Evolutionary conservation across 92 coral and sea anemone genomes (phyloP).

Genomic region (Pocillopora meandrina): DNA sequence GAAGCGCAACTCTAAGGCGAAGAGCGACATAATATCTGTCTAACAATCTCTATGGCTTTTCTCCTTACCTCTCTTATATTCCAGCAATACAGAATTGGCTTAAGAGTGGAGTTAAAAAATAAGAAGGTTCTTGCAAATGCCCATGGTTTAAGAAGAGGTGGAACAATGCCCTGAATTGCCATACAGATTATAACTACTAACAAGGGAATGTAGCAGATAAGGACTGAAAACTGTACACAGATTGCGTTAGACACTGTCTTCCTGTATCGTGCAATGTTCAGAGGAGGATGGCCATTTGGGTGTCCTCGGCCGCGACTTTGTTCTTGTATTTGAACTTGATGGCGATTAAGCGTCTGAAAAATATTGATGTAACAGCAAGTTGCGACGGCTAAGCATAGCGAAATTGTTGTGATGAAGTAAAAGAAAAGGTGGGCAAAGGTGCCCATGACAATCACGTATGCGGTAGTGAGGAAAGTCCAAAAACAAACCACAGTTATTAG

Average conservation of each 20-base stretch:
- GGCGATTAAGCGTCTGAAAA: neutral
- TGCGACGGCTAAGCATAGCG: neutral
- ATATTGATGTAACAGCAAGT: neutral
- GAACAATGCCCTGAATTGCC: neutral
- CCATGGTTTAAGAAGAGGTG: neutral
- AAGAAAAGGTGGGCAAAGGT: neutral
- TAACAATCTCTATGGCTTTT: neutral
- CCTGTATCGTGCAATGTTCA: conserved; percentile 30
- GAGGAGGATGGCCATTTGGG: neutral
- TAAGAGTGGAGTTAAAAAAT: neutral
- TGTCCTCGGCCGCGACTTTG: neutral
- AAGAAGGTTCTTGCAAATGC: neutral
- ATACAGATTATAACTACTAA: neutral
- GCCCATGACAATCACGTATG: neutral
- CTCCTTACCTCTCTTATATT: neutral
- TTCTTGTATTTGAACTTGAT: conserved; percentile 16
- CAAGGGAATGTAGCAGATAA: conserved; percentile 1
- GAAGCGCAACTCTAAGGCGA: too few relatives aligned
- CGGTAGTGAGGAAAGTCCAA: neutral
- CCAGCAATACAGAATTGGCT: conserved; percentile 10
- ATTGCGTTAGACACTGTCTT: conserved; percentile 21
- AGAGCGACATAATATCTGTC: neutral
- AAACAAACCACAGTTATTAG: neutral
- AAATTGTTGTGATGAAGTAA: neutral
- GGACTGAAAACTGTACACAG: conserved; percentile 4